Conservation (phyloP, 2,113 vertebrate species). For the Chlorocebus sabaeus region DNA sequence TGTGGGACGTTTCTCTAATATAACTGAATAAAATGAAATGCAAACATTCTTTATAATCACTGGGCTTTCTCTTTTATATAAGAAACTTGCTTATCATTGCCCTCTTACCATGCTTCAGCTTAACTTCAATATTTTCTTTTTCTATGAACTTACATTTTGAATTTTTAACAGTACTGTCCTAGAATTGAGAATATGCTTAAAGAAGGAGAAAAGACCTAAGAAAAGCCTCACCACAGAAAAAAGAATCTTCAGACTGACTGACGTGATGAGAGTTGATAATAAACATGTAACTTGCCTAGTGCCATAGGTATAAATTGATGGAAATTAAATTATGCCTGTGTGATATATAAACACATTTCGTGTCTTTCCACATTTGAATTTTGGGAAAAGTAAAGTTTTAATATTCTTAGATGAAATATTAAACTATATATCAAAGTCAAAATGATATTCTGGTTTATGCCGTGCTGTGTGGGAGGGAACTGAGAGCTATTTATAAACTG, state of each 20-base stretch:
- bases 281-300: neutral
- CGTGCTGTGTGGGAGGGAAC: neutral
- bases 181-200: neutral
- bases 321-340: neutral
- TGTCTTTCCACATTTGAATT: neutral
- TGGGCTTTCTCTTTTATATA: neutral
- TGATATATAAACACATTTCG: neutral
- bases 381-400: slow-evolving; percentile 33
- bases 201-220: neutral
- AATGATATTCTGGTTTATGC: slow-evolving; percentile 55
- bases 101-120: neutral
- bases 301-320: neutral
- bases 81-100: accelerated
- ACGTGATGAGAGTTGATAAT: neutral
- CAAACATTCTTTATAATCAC: neutral
- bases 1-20: neutral
- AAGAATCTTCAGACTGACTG: neutral
- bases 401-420: slow-evolving; percentile 19
- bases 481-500: slow-evolving; percentile 62
- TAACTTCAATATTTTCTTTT: neutral
- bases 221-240: neutral
- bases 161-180: neutral
- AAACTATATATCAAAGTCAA: slow-evolving; percentile 46
- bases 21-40: neutral
- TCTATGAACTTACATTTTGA: neutral